phyloP scores from a whole-genome alignment of 2,113 vertebrate species.

The Gymnobelideus leadbeateri region DNA sequence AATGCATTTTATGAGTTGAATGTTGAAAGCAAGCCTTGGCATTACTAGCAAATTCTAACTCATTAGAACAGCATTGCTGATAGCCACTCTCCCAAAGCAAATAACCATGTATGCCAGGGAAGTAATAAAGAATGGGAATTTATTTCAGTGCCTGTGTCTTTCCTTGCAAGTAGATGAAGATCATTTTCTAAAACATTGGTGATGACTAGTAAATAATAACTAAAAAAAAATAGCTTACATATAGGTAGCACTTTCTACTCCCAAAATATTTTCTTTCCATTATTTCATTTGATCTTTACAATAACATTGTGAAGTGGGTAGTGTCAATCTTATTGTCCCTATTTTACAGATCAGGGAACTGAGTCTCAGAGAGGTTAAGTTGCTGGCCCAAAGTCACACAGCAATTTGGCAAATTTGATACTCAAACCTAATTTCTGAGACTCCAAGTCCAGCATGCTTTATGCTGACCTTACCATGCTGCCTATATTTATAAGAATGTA shows the following conservation, averaged over 20 bases:
- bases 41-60: not conserved
- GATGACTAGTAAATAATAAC: not conserved
- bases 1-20: not conserved
- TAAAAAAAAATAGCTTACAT: not conserved
- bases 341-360: too few relatives aligned
- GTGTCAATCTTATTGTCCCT: not conserved
- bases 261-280: not conserved
- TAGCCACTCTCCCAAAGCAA: not conserved
- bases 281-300: not conserved
- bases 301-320: not conserved
- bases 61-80: not conserved
- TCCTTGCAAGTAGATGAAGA: not conserved
- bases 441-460: too few relatives aligned
- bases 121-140: not conserved
- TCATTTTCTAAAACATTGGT: not conserved
- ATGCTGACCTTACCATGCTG: too few relatives aligned
- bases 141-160: not conserved
- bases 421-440: too few relatives aligned
- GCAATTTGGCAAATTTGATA: too few relatives aligned
- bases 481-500: not conserved
- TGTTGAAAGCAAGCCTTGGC: constrained; percentile 29
- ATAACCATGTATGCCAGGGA: not conserved
- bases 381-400: too few relatives aligned
- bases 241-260: not conserved
- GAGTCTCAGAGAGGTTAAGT: too few relatives aligned